Evolutionary conservation across 2,113 vertebrate genomes (phyloP).

Genomic region (Lates calcarifer): DNA sequence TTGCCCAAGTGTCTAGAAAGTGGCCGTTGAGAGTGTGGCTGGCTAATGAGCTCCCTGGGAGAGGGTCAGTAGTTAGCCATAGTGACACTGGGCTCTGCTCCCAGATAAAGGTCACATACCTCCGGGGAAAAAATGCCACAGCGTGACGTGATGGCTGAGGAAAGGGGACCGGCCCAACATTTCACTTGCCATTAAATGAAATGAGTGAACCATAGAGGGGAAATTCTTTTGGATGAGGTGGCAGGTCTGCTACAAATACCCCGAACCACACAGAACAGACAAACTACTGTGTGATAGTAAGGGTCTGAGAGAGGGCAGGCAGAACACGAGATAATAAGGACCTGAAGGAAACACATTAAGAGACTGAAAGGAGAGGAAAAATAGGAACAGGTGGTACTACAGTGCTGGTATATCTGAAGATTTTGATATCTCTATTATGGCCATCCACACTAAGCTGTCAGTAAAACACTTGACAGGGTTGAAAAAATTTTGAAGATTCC

Average conservation of each 20-base stretch:
- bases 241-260: conserved; percentile 28
- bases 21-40: conserved; percentile 63
- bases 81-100: conserved; percentile 70
- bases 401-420: neutral
- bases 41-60: conserved; percentile 81
- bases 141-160: conserved; percentile 55
- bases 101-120: conserved; percentile 78
- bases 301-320: conserved; percentile 13
- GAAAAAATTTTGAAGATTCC: neutral
- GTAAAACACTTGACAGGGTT: neutral
- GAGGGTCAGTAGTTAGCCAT: conserved; percentile 74
- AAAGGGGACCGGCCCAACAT: conserved; percentile 36
- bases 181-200: conserved; percentile 58
- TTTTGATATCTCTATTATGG: conserved; percentile 9
- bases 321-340: conserved; percentile 25
- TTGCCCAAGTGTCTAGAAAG: conserved; percentile 76
- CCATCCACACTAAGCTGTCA: conserved; percentile 1
- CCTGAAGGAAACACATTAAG: conserved; percentile 10
- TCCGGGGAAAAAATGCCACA: conserved; percentile 72
- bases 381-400: neutral
- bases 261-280: conserved; percentile 22
- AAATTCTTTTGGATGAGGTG: conserved; percentile 52
- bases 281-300: conserved; percentile 26
- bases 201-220: conserved; percentile 48
- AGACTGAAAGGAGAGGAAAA: neutral